Base-by-base conservation (phyloP, 1,140 invertebrate genomes). In the Zaprionus nigranus region DNA sequence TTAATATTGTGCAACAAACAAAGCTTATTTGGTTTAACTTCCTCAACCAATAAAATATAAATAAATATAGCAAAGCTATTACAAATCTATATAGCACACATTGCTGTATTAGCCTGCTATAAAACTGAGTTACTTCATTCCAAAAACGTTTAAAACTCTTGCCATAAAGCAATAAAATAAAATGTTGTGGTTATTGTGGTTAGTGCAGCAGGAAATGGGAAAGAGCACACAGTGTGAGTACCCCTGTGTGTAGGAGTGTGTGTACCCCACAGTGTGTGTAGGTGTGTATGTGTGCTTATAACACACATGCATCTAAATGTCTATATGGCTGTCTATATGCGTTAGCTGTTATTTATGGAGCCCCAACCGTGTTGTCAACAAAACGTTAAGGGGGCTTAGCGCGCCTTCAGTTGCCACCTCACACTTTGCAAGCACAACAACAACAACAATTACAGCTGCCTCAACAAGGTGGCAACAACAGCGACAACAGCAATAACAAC, bases 361-460 rank as follows among this genome's bases (percentile, higher is more conserved):
- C n/a, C 6, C 67, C 66, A 65, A 67, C 64, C 79, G 82, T 68
- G 79, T 69, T 77, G 85, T 90, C 85, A 85, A 82, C 85, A 81
- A 75, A 82, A 79, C 75, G 74, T 88, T 90, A 82, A 85, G 81
- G 59, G 73, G 85, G 81, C 81, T 90, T 90, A 90, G 81, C 71
- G 67, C 56, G 5, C 74, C 53, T 57, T 58, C 57, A 57, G 51
- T 75, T 81, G 65, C 85, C 24, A n/a, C 22, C 26, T 34, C 20
- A 9, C 30, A 34, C 30, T 34, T 34, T 3, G 30, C 9, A 9
- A 13, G 26, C 54, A 46, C 66, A 75, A 58, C 75, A 68, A 81
- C 84, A 84, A 74, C 72, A 73, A 58, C 24, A 79, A 68, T 82
- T 76, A 72, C 63, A 54, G 46, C 46, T 24, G 20, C 20, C 20